phyloP scores from a whole-genome alignment of 2,888 invertebrate genomes.

The Odontomyia ornata region DNA sequence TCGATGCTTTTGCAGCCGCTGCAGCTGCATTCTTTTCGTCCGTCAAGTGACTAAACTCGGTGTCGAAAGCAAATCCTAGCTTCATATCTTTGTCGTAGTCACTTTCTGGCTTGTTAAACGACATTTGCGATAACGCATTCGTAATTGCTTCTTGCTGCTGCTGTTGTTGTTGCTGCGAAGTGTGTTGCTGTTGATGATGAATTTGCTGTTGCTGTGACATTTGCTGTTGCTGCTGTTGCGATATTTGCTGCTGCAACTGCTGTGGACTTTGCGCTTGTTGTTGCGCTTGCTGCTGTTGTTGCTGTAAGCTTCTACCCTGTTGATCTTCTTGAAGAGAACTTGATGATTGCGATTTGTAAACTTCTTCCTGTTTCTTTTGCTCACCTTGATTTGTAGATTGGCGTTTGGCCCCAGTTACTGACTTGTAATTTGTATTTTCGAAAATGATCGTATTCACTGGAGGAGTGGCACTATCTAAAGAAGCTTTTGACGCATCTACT shows the following conservation, averaged over 20 bases:
- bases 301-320: slow-evolving; percentile 12
- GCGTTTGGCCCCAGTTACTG: slow-evolving; percentile 68
- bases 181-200: slow-evolving; percentile 48
- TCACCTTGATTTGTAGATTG: slow-evolving; percentile 60
- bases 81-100: slow-evolving; percentile 90
- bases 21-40: slow-evolving; percentile 73
- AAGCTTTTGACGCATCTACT: slow-evolving; percentile 36
- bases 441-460: slow-evolving; percentile 90
- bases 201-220: slow-evolving; percentile 47
- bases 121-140: slow-evolving; percentile 72
- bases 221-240: slow-evolving; percentile 64
- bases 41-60: slow-evolving; percentile 78
- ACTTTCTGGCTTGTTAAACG: slow-evolving; percentile 68
- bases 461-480: slow-evolving; percentile 77
- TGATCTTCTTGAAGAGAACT: slow-evolving; percentile 58
- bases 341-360: slow-evolving; percentile 49
- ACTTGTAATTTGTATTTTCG: slow-evolving; percentile 90
- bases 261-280: slow-evolving; percentile 60
- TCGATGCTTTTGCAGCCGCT: slow-evolving; percentile 37
- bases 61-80: slow-evolving; percentile 89
- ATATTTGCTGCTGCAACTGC: slow-evolving; percentile 58
- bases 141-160: slow-evolving; percentile 61
- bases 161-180: slow-evolving; percentile 58
- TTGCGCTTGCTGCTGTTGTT: slow-evolving; percentile 55
- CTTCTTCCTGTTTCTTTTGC: slow-evolving; percentile 50